Conservation (phyloP, 2,888 invertebrate species). For the Eupithecia inturbata region DNA sequence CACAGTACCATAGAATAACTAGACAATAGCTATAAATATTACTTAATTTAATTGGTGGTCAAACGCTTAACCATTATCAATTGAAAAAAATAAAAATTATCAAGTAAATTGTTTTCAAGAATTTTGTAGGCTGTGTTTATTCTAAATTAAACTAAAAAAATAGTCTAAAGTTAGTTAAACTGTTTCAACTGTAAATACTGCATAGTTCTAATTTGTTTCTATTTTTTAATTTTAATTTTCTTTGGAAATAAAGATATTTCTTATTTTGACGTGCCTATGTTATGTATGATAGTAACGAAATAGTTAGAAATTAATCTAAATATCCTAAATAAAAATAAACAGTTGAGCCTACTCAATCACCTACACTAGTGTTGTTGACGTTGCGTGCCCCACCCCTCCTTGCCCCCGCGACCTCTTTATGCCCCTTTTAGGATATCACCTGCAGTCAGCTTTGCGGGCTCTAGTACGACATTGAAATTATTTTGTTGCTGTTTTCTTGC, state of each 20-base stretch:
- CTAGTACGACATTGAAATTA: constrained; percentile 35
- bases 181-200: too few species aligned
- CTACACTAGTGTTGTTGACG: not conserved
- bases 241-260: not conserved
- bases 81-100: not conserved
- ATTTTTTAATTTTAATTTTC: not conserved
- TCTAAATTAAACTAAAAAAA: too few species aligned
- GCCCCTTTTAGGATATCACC: constrained; percentile 45
- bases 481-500: constrained; percentile 9
- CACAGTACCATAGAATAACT: not conserved
- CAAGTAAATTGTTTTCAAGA: not conserved
- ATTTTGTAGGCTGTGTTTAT: not conserved
- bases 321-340: not conserved
- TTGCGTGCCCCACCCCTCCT: constrained; percentile 17
- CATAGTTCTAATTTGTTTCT: too few species aligned
- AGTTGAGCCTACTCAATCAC: not conserved
- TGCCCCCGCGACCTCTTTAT: constrained; percentile 42
- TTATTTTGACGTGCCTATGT: not conserved
- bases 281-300: not conserved
- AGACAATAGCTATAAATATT: not conserved
- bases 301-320: not conserved
- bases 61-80: not conserved
- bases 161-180: too few species aligned
- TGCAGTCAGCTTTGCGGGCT: constrained; percentile 22
- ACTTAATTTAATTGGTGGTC: not conserved